Evolutionary conservation across 2,888 invertebrate genomes (phyloP), one percentile per base, ranked within the genome.

Genomic region (Synanthedon tipuliformis): DNA sequence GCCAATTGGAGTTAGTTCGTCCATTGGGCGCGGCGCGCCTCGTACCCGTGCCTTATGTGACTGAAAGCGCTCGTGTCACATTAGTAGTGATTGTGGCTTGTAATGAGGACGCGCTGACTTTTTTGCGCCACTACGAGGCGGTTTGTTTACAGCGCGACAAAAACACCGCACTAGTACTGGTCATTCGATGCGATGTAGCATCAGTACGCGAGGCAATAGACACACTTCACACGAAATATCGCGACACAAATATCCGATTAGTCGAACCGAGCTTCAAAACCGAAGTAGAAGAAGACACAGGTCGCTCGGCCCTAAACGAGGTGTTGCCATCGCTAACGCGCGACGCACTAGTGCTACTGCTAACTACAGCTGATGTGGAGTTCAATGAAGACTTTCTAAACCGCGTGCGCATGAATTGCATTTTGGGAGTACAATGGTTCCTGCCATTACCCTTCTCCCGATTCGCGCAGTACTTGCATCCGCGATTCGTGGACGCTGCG

Each of bases 361-460:
- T 94, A 59, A 88, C 90, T 48, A 90, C 91, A 59, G 90, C 91
- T 50, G 89, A 90, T 61, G 90, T 92, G 68, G 92, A 93, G 64
- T 89, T 95, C 61, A 92, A 91, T 64, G 83, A 91, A 50, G 97
- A 97, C 72, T 97, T 96, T 83, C 89, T 98, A 50, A 98, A 99
- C 72, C 89, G 98, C 68, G 94, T 97, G 11, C 92, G 98, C 56
- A 97, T 99, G 95, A 98, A 98, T 81, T 97, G 97, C 3, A 95
- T 99, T 59, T 84, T 88, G 61, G 93, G 93, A 60, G 93, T 92
- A 80, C 98, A 98, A 88, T 92, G 97, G 65, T 99, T 93, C 86
- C 92, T 93, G 67, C 95, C 98, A n/a, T 92, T 96, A 60, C 95
- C 95, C 16, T 99, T 97, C 81, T 90, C 93, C 65, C 94, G 96